Conservation (phyloP, 1,140 invertebrate genomes). For the Habropoda laboriosa region DNA sequence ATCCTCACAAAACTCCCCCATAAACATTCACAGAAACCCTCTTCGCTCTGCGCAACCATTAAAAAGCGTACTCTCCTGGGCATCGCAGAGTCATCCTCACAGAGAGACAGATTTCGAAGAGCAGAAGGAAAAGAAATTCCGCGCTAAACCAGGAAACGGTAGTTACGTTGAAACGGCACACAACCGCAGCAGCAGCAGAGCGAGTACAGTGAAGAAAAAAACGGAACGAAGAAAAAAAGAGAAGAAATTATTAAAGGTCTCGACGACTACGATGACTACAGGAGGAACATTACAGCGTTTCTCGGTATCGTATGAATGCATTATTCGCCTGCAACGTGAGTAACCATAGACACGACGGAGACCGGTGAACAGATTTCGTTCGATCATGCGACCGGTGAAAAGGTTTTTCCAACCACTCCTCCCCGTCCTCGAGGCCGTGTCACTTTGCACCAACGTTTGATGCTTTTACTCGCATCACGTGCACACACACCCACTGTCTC, state of each 20-base stretch:
- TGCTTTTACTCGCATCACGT: slow-evolving; percentile 36
- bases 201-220: neutral
- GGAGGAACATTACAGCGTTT: neutral
- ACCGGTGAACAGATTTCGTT: slow-evolving; percentile 35
- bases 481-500: neutral
- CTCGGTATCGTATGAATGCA: slow-evolving; percentile 32
- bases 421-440: neutral
- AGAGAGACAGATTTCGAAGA: neutral
- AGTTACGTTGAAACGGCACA: slow-evolving; percentile 5
- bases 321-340: slow-evolving; percentile 42
- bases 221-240: neutral
- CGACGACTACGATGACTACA: neutral
- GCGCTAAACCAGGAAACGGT: neutral
- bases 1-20: too few species aligned
- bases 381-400: slow-evolving; percentile 25
- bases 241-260: slow-evolving; percentile 36
- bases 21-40: too few species aligned
- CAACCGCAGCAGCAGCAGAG: neutral
- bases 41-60: neutral
- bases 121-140: neutral
- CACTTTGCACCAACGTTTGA: slow-evolving; percentile 46
- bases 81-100: neutral
- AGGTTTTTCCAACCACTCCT: neutral
- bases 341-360: slow-evolving; percentile 36
- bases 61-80: neutral